Base-by-base conservation (phyloP, 2,797 vertebrate genomes). In the Danio aesculapii region DNA sequence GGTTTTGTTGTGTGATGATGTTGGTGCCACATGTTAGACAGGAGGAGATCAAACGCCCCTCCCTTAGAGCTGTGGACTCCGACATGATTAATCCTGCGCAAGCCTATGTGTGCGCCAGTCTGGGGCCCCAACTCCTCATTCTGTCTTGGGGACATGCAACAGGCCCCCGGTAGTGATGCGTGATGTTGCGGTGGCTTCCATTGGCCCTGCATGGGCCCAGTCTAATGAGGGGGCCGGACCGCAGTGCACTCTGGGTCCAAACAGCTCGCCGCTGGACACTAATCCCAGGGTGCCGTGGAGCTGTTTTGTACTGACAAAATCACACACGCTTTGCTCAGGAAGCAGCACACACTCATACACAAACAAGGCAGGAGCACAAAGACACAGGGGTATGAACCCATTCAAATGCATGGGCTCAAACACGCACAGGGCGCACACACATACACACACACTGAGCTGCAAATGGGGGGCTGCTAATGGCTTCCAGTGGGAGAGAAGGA, bases 401-500 rank as follows among this genome's bases (percentile, higher is more conserved):
- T 86, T 87, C 84, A 84, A 83, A 87, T 87, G 84, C 86, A 86
- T 57, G 64, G 75, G 53, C 81, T 81, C 75, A 77, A 72, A 79
- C 72, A 74, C 49, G 69, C 63, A 55, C 72, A 73, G 49, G 70
- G 49, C 82, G 49, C 74, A 76, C 75, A 75, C 66, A 80, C 71
- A 83, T 47, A 79, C n/a, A 75, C 47, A 80, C 84, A 87, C 66
- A 72, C 78, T 59, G 74, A 79, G 72, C 81, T 85, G 84, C 82
- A 77, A 85, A 87, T 85, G 75, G 77, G 83, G 84, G 88, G 69
- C 83, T 86, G 86, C 88, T 89, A 90, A 90, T 90, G 84, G 89
- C 87, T 86, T 90, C 88, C 88, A 88, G 87, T 85, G 89, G 89
- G 89, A 90, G 79, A 85, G 75, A 72, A 83, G 83, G 81, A 86